phyloP scores from a whole-genome alignment of 2,797 vertebrate species.

The Enteromius thamalakanensis region DNA sequence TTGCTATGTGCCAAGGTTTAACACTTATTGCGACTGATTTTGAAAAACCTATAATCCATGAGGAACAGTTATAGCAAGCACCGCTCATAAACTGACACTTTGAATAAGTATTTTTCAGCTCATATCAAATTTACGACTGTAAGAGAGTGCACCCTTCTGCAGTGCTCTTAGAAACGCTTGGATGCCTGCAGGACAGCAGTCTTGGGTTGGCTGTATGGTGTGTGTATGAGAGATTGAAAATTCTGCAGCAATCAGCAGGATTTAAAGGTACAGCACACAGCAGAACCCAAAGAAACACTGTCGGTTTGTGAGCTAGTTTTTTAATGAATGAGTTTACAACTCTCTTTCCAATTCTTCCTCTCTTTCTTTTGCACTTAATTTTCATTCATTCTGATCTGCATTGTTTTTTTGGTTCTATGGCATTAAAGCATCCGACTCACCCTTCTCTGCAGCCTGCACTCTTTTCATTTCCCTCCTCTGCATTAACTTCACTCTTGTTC shows the following conservation, averaged over 20 bases:
- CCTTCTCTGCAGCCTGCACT: constrained; percentile 22
- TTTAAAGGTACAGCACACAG: constrained; percentile 39
- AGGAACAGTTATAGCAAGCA: neutral
- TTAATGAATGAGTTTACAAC: constrained; percentile 54
- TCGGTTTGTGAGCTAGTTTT: constrained; percentile 62
- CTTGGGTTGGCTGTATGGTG: neutral
- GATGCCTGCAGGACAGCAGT: constrained; percentile 27
- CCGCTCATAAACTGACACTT: constrained; percentile 5
- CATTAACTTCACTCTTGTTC: constrained; percentile 19
- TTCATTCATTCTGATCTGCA: constrained; percentile 5
- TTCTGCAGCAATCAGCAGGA: constrained; percentile 51
- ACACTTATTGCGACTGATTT: neutral
- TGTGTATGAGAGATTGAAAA: constrained; percentile 22
- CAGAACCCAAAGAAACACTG: constrained; percentile 15
- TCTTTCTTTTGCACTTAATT: constrained; percentile 3
- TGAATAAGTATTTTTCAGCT: constrained; percentile 21
- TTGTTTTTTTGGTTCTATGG: constrained; percentile 17
- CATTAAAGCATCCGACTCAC: constrained; percentile 12
- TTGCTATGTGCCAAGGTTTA: neutral
- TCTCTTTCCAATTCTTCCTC: neutral
- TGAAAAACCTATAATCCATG: neutral
- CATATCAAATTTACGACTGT: constrained; percentile 52
- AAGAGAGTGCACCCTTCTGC: constrained; percentile 37
- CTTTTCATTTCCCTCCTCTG: neutral
- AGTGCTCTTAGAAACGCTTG: constrained; percentile 18